Evolutionary conservation across 2,113 vertebrate genomes (phyloP).

Genomic region (Chunga burmeisteri): DNA sequence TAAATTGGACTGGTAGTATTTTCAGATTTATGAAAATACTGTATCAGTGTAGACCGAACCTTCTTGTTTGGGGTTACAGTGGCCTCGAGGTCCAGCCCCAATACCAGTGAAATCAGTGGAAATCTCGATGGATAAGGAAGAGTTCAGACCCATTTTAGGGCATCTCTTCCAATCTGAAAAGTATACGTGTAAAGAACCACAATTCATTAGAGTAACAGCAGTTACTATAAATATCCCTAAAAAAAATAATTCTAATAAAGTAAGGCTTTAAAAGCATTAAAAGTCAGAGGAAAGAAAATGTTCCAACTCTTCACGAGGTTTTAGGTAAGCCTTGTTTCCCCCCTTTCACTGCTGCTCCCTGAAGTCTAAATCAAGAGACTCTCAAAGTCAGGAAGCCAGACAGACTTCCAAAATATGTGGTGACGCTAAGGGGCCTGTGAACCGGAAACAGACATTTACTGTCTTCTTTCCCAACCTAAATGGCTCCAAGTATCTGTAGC

Average conservation of each 20-base stretch:
- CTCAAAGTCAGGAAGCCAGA: constrained; percentile 79
- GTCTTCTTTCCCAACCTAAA: constrained; percentile 64
- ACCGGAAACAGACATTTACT: constrained; percentile 77
- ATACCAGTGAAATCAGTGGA: neutral
- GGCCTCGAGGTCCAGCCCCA: rapidly evolving
- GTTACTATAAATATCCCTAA: neutral
- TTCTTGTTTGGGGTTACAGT: neutral
- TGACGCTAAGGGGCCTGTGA: constrained; percentile 73
- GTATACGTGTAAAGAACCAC: neutral
- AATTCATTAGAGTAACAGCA: neutral
- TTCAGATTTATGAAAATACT: neutral
- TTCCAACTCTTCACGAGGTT: neutral
- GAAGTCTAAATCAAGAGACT: constrained; percentile 74
- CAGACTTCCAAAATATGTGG: constrained; percentile 78
- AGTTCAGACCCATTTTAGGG: neutral
- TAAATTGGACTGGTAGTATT: neutral
- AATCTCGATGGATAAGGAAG: neutral
- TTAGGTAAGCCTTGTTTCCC: constrained; percentile 49
- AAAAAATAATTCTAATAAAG: neutral
- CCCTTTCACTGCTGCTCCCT: constrained; percentile 43
- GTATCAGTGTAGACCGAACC: neutral
- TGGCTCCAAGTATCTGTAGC: constrained; percentile 59
- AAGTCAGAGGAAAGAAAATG: neutral
- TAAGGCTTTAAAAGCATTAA: neutral
- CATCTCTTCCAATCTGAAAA: neutral